These are phyloP conservation scores for Phyto melanocephala DNA, from an alignment of 2,888 invertebrate genomes.

Conservation along the genomic window DNA sequence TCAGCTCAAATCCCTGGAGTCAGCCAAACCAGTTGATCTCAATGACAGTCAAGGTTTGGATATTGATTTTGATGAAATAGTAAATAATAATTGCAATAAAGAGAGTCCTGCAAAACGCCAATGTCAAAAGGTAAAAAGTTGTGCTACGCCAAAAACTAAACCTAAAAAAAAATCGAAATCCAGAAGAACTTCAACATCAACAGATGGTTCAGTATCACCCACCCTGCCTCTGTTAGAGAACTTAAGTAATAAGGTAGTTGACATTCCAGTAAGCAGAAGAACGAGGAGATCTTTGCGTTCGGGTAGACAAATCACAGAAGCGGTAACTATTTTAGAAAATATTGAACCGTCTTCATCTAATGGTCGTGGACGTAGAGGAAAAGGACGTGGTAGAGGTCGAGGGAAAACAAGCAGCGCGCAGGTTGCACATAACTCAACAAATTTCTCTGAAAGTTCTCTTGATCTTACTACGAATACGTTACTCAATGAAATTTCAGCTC, in stretches of 20 bases:
- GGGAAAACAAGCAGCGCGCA: background rate
- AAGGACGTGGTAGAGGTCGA: slow-evolving; percentile 3
- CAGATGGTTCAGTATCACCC: slow-evolving; percentile 41
- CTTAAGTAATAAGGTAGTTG: slow-evolving; percentile 5
- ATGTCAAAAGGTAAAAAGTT: background rate
- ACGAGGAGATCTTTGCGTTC: slow-evolving; percentile 6
- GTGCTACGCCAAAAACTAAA: slow-evolving; percentile 5
- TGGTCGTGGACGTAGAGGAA: background rate
- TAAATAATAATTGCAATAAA: slow-evolving; percentile 14
- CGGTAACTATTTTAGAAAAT: background rate
- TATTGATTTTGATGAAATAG: slow-evolving; percentile 33
- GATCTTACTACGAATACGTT: background rate
- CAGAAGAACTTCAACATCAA: slow-evolving; percentile 23
- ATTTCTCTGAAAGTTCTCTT: background rate
- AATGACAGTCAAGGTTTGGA: slow-evolving; percentile 24
- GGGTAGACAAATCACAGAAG: background rate
- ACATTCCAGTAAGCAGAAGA: slow-evolving; percentile 11
- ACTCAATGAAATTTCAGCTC: background rate
- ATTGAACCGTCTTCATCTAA: background rate
- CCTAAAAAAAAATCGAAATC: slow-evolving; percentile 13
- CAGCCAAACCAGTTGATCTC: background rate
- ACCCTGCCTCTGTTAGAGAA: slow-evolving; percentile 28
- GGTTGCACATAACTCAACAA: background rate
- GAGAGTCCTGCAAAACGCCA: slow-evolving; percentile 17
- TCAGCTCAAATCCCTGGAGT: slow-evolving; percentile 36